Percentiles rank a stretch among this genome's conserved stretches.
Conservation (phyloP, 2,888 invertebrate species). For the Nowickia ferox region DNA sequence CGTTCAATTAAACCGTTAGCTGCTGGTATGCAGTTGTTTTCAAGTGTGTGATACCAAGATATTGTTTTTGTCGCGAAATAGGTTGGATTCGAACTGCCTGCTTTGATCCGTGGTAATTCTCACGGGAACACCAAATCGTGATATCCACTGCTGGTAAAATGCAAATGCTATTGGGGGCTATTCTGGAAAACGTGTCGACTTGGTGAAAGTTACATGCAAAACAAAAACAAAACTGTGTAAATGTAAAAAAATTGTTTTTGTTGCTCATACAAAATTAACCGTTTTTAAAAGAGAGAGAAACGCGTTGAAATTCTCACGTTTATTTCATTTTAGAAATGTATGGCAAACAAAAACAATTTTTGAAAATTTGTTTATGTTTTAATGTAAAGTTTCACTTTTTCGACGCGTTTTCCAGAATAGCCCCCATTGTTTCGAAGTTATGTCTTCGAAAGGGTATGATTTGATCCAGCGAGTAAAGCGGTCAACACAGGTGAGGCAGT, state of each 20-base stretch:
- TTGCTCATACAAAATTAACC: no score
- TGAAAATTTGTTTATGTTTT: no score
- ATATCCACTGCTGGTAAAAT: constrained; percentile 77
- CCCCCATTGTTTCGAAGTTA: constrained; percentile 72
- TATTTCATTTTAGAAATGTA: no score
- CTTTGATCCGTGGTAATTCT: constrained; percentile 75
- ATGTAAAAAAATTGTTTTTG: no score
- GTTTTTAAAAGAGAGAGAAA: no score
- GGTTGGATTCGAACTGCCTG: constrained; percentile 35
- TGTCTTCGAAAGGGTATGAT: constrained; percentile 29
- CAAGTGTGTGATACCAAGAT: constrained; percentile 59
- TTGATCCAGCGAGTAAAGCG: constrained; percentile 29
- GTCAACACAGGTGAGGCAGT: constrained; percentile 39
- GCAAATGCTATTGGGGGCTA: constrained; percentile 71
- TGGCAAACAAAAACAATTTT: no score
- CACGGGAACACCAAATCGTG: constrained; percentile 80
- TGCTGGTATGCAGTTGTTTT: constrained; percentile 53
- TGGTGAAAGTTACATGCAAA: no score
- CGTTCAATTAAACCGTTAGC: constrained; percentile 64
- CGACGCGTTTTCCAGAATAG: no score
- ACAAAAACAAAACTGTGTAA: no score
- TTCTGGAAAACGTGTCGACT: no score
- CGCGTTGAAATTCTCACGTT: no score
- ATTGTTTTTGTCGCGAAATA: constrained; percentile 75
- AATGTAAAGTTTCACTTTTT: no score